Base-by-base conservation (phyloP, 2,888 invertebrate species). In the Saturnia japonica region DNA sequence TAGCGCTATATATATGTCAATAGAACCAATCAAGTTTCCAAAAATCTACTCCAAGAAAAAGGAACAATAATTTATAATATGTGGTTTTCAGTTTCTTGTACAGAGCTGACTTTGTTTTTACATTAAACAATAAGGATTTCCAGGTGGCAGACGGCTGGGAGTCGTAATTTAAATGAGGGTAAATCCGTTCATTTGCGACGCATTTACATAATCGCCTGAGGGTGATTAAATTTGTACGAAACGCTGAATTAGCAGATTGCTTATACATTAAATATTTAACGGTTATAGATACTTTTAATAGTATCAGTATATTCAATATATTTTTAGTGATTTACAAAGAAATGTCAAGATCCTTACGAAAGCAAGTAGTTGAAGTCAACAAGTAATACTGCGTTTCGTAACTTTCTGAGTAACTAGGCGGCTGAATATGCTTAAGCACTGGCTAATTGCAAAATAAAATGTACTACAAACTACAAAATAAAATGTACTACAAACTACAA, bases 161-260 rank as follows among this genome's bases (percentile, higher is more conserved):
- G 83, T 82, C 81, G 57, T 86, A 85, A 88, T 87, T 88, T 86
- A 82, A 87, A 88, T 86, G 85, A 82, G 84, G 83, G 83, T 82
- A 85, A 88, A 88, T 87, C 86, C 84, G 82, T 85, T 86, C 83
- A 86, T 88, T 88, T 84, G 79, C 84, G 73, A 78, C 76, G 75
- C 81, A 90, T 91, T 89, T 86, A 77, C 91, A 91, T 91, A 91
- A 91, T 86, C 90, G 88, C 89, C 83, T 78, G 76, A 80, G 82
- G 88, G 86, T 88, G 86, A 89, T 90, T 88, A 87, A 89, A 88
- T 88, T 88, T 88, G 88, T 83, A 88, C 74, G 72, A 64, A 80
- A 79, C 75, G 75, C 76, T 78, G 73, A 80, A 69, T 72, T 71
- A 74, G 71, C 40, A 64, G 77, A 76, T 73, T 75, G 73, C 74